Base-by-base conservation (phyloP, 2,113 vertebrate genomes). In the Uropsilus gracilis region DNA sequence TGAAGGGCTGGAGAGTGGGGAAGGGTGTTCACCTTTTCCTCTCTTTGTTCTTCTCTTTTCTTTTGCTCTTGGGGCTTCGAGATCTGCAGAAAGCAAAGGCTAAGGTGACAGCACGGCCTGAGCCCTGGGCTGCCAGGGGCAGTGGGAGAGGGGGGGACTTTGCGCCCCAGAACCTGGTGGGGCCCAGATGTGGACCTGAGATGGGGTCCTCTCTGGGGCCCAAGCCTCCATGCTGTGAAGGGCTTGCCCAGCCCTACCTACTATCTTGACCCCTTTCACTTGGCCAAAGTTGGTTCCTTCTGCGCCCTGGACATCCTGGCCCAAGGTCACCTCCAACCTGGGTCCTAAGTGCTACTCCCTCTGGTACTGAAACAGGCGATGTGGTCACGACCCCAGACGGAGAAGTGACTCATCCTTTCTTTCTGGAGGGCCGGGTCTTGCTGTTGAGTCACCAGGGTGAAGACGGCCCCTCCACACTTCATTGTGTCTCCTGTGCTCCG, bases 31-130 rank as follows among this genome's bases (percentile, higher is more conserved):
- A 99, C 99, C 99, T 99, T 98, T 99, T 99, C 92, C 98, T 99
- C 89, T 99, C 99, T 98, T 99, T 99, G 98, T 98, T 99, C 98
- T 99, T 99, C 97, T 99, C 99, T 99, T 99, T 99, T 97, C 99
- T 98, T 99, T 99, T 99, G 98, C 98, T 99, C 98, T 99, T 99
- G 96, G 98, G 99, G 97, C 99, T 99, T 89, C 98, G 98, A 59
- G 99, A 99, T 98, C 99, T 99, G 98, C 7, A 91, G 92, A 97
- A 87, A 98, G 64, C 78, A 63, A 34, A 96, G 81, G 97, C 85
- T 12, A 59, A 55, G 59, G 83, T 89, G 92, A 85, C 24, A 46
- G 77, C 61, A 53, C 22, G 3, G 48, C 42, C 37, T 34, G 68
- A 32, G 14, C 37, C 44, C 30, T 46, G 34, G 77, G 84, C 34